Conservation (phyloP, 2,888 invertebrate species). For the Apamea sordens region DNA sequence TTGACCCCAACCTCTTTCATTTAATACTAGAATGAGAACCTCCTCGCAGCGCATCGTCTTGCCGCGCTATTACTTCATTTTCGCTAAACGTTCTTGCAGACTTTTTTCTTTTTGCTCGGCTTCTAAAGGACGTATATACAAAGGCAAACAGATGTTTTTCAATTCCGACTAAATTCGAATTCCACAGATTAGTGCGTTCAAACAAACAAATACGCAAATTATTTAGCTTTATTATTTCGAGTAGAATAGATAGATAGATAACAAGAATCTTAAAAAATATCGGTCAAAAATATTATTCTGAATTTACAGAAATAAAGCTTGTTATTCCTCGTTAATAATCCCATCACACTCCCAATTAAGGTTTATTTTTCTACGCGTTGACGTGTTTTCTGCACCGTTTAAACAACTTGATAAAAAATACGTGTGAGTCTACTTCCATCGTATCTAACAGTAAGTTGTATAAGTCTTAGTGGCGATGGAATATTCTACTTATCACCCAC, state of each 20-base stretch:
- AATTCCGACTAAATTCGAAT: no score
- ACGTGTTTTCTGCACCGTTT: constrained; percentile 2
- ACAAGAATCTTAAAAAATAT: not conserved
- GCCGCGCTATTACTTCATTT: not conserved
- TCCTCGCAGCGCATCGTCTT: not conserved
- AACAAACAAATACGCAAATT: no score
- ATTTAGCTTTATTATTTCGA: no score
- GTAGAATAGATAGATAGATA: not conserved
- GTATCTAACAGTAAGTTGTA: constrained; percentile 7
- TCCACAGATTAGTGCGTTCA: no score
- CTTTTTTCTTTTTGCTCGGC: no score
- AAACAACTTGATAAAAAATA: constrained; percentile 7
- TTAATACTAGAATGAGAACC: not conserved
- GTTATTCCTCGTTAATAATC: constrained; percentile 15
- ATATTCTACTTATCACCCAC: not conserved
- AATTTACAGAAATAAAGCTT: not conserved
- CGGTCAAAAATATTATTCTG: not conserved
- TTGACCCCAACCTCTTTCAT: not conserved
- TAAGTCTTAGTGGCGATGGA: not conserved
- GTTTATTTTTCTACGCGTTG: constrained; percentile 1
- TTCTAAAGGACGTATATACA: no score
- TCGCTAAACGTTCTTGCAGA: not conserved
- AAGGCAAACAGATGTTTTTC: no score
- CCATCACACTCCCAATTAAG: constrained; percentile 14
- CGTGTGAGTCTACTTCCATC: not conserved